Evolutionary conservation across 2,113 vertebrate genomes (phyloP), one percentile per base, ranked within the genome.

Genomic region (Circaetus gallicus): DNA sequence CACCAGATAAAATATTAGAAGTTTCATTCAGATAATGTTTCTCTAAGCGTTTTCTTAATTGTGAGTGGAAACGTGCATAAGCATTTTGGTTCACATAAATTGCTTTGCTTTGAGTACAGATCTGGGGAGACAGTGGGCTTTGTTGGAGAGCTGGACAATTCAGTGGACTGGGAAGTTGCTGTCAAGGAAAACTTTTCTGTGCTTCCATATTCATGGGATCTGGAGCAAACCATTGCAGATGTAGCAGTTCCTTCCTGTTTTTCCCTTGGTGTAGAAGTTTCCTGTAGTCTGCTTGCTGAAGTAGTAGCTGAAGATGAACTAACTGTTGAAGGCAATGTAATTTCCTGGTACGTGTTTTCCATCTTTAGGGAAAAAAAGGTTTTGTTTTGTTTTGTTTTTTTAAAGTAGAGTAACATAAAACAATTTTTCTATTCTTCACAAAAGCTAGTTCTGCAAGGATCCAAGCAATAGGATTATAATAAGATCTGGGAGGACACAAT

Each of bases 21-120:
- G 96, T 97, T 34, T 99, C 98, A 87, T 77, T 98, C 74, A 98
- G 98, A 82, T 98, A 98, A 87, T 99, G 96, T 95, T 98, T 98
- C 96, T 99, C 98, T 67, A 99, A 98, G 72, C 97, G 98, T 97
- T 98, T 99, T 67, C 98, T 98, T 86, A 99, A 97, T 97, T 98
- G 98, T 29, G 98, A 98, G 84, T 99, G 98, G 81, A 99, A 99
- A 83, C 98, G 98, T 99, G 93, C 99, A 99, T 70, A 99, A 98
- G 45, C 98, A 97, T 94, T 98, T 99, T 70, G 99, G 93, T 97
- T 99, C 98, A 77, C 95, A 95, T 80, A 98, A 98, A 83, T 98
- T 98, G 82, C 97, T 98, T 97, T 99, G 98, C 91, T 98, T 99
- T 86, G 95, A 91, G 66, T 98, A 98, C 71, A 98, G 91, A 55